These are phyloP conservation scores for Endomychus coccineus DNA, from an alignment of 2,888 invertebrate species.

Conservation along the genomic window DNA sequence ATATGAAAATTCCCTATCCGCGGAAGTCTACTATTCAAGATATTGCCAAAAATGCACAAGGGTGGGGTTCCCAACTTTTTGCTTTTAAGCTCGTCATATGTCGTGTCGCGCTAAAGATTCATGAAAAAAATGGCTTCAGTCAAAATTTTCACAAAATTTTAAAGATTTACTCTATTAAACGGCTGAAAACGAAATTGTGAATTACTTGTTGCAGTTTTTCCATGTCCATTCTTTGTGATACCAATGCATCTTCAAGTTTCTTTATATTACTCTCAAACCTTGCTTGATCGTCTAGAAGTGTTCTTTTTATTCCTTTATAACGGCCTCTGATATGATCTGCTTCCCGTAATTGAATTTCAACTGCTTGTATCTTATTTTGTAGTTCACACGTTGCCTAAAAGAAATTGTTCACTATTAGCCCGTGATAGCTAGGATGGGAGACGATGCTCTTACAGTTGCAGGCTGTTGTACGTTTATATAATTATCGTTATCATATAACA, in stretches of 20 bases:
- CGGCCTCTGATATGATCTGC: slow-evolving; percentile 72
- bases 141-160: no score
- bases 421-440: no score
- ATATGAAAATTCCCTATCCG: no score
- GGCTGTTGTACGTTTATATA: no score
- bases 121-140: no score
- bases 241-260: slow-evolving; percentile 60
- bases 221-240: slow-evolving; percentile 67
- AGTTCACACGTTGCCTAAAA: slow-evolving; percentile 57
- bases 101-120: no score
- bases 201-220: slow-evolving; percentile 54
- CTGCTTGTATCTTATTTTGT: slow-evolving; percentile 75
- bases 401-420: neutral
- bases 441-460: no score
- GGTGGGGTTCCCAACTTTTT: no score
- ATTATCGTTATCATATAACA: no score
- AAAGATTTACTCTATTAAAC: neutral
- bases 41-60: no score
- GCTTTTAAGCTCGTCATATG: no score
- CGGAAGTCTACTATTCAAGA: no score
- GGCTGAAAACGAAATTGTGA: slow-evolving; percentile 1
- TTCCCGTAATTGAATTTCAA: slow-evolving; percentile 75
- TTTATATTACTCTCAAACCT: slow-evolving; percentile 65
- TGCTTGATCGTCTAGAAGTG: slow-evolving; percentile 62
- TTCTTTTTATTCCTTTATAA: slow-evolving; percentile 63